A percentile compares a stretch with the other conserved stretches of the same genome.
Evolutionary conservation across 2,888 invertebrate genomes (phyloP).

Genomic region (Hedya salicella): DNA sequence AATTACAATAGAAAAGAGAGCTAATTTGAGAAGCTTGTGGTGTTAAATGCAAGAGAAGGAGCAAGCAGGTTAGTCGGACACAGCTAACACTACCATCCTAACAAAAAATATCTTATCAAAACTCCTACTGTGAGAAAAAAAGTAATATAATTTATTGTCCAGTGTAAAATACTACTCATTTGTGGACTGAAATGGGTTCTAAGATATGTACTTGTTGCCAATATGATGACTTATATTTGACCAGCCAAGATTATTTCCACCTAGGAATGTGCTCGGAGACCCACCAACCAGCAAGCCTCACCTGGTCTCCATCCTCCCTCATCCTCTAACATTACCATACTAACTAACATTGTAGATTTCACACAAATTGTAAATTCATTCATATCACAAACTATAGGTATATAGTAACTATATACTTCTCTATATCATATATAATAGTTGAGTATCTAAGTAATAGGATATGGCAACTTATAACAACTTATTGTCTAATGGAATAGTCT

Average conservation of each 20-base stretch:
- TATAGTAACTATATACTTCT: constrained; percentile 74
- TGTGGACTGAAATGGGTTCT: constrained; percentile 18
- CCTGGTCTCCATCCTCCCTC: neutral
- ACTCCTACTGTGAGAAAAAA: constrained; percentile 11
- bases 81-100: constrained; percentile 15
- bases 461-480: constrained; percentile 84
- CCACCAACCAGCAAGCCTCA: neutral
- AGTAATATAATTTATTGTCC: constrained; percentile 32
- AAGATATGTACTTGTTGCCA: constrained; percentile 29
- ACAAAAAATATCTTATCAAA: constrained; percentile 16
- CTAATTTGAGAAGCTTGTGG: constrained; percentile 33
- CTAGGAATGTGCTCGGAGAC: constrained; percentile 34
- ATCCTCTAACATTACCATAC: constrained; percentile 30
- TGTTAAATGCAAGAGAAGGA: constrained; percentile 34
- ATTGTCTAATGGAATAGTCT: constrained; percentile 82
- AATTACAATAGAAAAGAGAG: constrained; percentile 23
- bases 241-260: neutral
- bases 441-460: constrained; percentile 83
- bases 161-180: constrained; percentile 14
- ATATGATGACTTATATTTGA: constrained; percentile 8
- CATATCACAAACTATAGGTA: constrained; percentile 83
- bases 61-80: constrained; percentile 22
- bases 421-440: constrained; percentile 77
- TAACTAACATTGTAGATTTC: constrained; percentile 62
- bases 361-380: constrained; percentile 82